Conservation (phyloP, 1,140 invertebrate species). For the Bombus huntii region DNA sequence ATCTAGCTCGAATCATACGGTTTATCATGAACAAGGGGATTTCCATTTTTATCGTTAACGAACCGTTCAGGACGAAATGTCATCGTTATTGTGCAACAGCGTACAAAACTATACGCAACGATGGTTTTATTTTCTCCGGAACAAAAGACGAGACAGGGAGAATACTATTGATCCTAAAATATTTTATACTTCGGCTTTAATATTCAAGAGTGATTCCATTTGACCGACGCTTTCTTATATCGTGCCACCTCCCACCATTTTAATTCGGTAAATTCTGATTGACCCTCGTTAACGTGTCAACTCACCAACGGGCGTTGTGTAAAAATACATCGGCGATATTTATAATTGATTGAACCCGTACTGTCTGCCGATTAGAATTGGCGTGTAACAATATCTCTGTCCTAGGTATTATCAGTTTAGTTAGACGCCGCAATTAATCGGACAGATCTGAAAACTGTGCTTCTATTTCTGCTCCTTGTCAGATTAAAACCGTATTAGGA, state of each 20-base stretch:
- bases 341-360: constrained; percentile 1
- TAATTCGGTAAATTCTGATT: constrained; percentile 25
- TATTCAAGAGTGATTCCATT: neutral
- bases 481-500: neutral
- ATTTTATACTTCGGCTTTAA: neutral
- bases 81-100: neutral
- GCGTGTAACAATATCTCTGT: neutral
- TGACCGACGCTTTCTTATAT: neutral
- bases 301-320: too few species aligned
- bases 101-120: neutral
- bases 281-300: constrained; percentile 8
- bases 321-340: constrained; percentile 25
- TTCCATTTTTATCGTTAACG: constrained; percentile 15
- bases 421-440: too few species aligned
- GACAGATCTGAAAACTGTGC: too few species aligned
- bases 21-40: neutral
- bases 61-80: neutral
- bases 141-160: neutral
- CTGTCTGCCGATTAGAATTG: neutral
- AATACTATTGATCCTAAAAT: neutral
- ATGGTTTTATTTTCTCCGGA: neutral
- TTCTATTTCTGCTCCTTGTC: too few species aligned
- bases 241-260: neutral
- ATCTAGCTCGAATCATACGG: neutral
- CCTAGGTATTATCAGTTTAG: too few species aligned